These are phyloP conservation scores for Lithosia quadra DNA, from an alignment of 2,888 invertebrate species.

Conservation along the genomic window DNA sequence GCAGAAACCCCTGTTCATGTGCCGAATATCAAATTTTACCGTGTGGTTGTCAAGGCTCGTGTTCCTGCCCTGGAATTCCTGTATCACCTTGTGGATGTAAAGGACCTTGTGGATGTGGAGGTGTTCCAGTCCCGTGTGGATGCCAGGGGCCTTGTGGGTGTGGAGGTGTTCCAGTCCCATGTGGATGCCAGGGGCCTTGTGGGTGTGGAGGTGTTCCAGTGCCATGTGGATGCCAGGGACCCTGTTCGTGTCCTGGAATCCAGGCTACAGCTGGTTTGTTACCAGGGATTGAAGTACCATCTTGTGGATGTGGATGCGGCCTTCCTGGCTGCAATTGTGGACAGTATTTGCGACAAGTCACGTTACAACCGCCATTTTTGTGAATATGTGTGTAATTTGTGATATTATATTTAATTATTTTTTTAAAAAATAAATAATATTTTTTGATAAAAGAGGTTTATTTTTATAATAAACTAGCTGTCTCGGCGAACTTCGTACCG, in stretches of 20 bases:
- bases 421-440: neutral
- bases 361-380: constrained; percentile 72
- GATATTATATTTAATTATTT: neutral
- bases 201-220: neutral
- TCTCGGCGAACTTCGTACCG: too few species aligned
- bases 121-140: too few species aligned
- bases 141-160: too few species aligned
- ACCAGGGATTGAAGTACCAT: neutral
- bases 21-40: constrained; percentile 9
- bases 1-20: constrained; percentile 25
- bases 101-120: too few species aligned
- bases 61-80: constrained; percentile 16
- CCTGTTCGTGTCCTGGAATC: constrained; percentile 16
- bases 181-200: too few species aligned
- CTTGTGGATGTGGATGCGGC: constrained; percentile 39
- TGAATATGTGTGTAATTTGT: constrained; percentile 38
- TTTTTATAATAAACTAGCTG: neutral
- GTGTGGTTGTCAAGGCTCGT: constrained; percentile 21
- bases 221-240: constrained; percentile 34
- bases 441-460: neutral
- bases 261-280: constrained; percentile 4
- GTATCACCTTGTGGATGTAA: constrained; percentile 20
- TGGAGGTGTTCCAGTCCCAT: too few species aligned
- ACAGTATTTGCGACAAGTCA: constrained; percentile 67
- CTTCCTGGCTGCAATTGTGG: constrained; percentile 31